phyloP scores from a whole-genome alignment of 2,888 invertebrate genomes.

The Escarpia spicata region DNA sequence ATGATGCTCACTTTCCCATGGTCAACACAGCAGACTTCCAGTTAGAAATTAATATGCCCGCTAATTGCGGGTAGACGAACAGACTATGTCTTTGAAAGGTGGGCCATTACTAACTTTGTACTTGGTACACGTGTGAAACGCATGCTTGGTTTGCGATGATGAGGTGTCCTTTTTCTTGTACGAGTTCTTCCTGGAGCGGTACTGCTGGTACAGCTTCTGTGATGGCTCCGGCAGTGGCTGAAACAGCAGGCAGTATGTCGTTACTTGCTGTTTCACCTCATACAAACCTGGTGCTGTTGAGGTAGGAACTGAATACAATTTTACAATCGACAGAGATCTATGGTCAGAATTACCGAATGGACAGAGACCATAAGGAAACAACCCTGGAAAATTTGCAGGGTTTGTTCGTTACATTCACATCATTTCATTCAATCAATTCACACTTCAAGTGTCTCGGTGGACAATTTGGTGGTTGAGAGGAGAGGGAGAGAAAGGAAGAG shows the following conservation, averaged over 20 bases:
- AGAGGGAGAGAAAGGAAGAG: too few relatives aligned
- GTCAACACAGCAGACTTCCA: too few relatives aligned
- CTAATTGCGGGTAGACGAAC: too few relatives aligned
- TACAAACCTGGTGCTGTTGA: background rate
- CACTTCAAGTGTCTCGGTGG: too few relatives aligned
- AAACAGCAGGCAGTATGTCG: constrained; percentile 36
- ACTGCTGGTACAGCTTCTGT: constrained; percentile 58
- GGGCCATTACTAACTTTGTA: constrained; percentile 67
- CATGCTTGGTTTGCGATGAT: constrained; percentile 31
- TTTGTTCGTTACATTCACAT: too few relatives aligned
- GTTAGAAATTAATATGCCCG: too few relatives aligned
- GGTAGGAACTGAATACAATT: background rate
- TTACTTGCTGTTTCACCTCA: background rate
- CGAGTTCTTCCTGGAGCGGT: background rate
- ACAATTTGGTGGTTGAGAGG: too few relatives aligned
- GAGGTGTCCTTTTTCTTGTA: constrained; percentile 2
- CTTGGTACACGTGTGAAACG: constrained; percentile 64
- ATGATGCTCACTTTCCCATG: too few relatives aligned
- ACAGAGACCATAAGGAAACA: background rate
- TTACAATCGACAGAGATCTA: background rate
- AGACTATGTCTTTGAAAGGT: too few relatives aligned
- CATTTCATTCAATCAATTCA: too few relatives aligned
- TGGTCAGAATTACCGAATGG: background rate
- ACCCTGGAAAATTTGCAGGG: background rate
- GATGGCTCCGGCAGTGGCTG: constrained; percentile 65